Conservation (phyloP, 2,888 invertebrate genomes). For the Mythimna ferrago region DNA sequence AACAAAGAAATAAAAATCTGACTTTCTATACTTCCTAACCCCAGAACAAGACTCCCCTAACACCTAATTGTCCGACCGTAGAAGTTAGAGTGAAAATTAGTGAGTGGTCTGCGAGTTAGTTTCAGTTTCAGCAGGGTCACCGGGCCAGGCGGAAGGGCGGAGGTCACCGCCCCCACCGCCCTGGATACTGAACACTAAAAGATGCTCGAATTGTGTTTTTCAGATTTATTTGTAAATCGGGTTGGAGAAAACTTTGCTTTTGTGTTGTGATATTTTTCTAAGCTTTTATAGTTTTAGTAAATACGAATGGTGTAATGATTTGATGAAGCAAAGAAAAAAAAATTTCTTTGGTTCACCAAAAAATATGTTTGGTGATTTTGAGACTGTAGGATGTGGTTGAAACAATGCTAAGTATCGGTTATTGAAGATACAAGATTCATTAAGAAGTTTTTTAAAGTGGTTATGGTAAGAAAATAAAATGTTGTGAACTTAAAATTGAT, state of each 20-base stretch:
- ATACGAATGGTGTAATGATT: background rate
- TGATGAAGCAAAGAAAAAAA: background rate
- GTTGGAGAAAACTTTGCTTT: background rate
- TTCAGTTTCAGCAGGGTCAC: constrained; percentile 75
- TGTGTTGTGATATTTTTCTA: background rate
- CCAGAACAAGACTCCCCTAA: constrained; percentile 29
- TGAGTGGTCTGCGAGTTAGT: constrained; percentile 68
- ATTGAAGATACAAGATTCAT: background rate
- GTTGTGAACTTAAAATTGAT: background rate
- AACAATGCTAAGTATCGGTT: background rate
- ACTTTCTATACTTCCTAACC: background rate
- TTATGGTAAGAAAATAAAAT: background rate
- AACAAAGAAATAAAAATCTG: background rate
- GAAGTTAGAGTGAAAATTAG: constrained; percentile 62
- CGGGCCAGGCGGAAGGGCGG: constrained; percentile 78
- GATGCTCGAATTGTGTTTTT: constrained; percentile 46
- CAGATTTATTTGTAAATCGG: constrained; percentile 26
- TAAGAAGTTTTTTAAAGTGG: too few species aligned
- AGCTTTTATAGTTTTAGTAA: background rate
- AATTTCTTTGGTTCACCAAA: too few species aligned
- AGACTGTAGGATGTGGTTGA: background rate
- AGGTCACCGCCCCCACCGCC: constrained; percentile 75
- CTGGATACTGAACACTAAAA: constrained; percentile 67
- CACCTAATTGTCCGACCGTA: constrained; percentile 56
- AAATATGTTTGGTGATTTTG: too few species aligned